Percentiles rank a stretch among this genome's conserved stretches.
phyloP scores from a whole-genome alignment of 2,113 vertebrate genomes.

The Prunella himalayana region DNA sequence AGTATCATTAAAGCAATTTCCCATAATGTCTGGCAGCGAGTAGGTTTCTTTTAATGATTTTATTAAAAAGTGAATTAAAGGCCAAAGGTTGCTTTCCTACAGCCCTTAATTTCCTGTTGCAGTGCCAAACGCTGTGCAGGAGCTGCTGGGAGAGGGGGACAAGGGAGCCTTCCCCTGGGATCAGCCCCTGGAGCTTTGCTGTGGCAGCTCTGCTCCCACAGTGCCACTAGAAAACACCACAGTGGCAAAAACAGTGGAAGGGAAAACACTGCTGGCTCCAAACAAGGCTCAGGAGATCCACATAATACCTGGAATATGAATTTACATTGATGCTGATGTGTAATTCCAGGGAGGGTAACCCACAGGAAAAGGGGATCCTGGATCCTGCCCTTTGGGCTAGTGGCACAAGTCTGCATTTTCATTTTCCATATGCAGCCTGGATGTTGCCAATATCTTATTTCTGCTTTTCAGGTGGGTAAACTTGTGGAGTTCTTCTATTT shows the following conservation, averaged over 20 bases:
- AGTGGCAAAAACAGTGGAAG: not conserved
- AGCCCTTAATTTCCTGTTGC: conserved; percentile 74
- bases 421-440: not conserved
- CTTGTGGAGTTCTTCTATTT: not conserved
- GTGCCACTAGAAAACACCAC: not conserved
- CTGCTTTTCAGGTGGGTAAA: not conserved
- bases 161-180: not conserved
- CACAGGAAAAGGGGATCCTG: not conserved
- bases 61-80: conserved; percentile 77
- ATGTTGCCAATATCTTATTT: not conserved
- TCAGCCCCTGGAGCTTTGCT: not conserved
- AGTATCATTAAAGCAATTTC: conserved; percentile 58
- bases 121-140: not conserved
- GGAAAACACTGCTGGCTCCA: not conserved
- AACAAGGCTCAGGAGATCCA: not conserved
- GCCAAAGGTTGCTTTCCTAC: conserved; percentile 68
- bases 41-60: conserved; percentile 66
- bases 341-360: not conserved
- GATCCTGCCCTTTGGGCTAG: not conserved
- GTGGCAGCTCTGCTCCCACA: not conserved
- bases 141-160: conserved; percentile 25
- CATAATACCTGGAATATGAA: not conserved
- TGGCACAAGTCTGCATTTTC: not conserved
- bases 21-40: conserved; percentile 55
- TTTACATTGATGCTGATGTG: fast-evolving